Evolutionary conservation across 1,140 invertebrate genomes (phyloP).

Genomic region (Tetraneura akinire): DNA sequence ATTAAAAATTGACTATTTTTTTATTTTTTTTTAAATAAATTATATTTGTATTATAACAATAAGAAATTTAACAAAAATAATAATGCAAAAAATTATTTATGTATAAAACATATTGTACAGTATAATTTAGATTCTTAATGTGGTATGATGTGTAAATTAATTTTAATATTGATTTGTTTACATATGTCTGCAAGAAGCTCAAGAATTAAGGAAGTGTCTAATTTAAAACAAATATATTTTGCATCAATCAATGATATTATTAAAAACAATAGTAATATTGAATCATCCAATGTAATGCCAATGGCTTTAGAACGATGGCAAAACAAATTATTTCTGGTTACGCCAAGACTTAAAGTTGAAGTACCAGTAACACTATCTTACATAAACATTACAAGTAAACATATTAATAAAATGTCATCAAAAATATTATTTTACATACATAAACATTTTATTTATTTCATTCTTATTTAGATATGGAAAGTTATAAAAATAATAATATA

Average conservation of each 20-base stretch:
- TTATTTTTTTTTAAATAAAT: neutral
- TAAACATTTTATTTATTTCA: neutral
- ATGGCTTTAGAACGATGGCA: conserved; percentile 72
- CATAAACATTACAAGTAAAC: conserved; percentile 62
- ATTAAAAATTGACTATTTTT: conserved; percentile 18
- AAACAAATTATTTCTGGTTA: conserved; percentile 75
- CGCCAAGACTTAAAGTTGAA: conserved; percentile 72
- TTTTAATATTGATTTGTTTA: conserved; percentile 14
- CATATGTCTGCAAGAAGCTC: neutral
- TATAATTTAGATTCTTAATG: neutral
- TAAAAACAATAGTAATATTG: conserved; percentile 63
- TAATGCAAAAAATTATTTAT: no score
- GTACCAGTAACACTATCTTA: conserved; percentile 74
- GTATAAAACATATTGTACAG: neutral
- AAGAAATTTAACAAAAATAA: conserved; percentile 24
- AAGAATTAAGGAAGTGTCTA: conserved; percentile 64
- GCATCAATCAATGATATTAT: conserved; percentile 67
- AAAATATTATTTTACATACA: conserved; percentile 5
- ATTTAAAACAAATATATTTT: conserved; percentile 70
- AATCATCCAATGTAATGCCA: conserved; percentile 70
- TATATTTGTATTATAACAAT: conserved; percentile 10
- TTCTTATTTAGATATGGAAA: conserved; percentile 58
- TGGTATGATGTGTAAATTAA: conserved; percentile 11
- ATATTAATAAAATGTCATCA: neutral
- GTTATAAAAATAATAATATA: conserved; percentile 56